Base-by-base conservation (phyloP, 2,888 invertebrate species). In the Ormyrus thymus region DNA sequence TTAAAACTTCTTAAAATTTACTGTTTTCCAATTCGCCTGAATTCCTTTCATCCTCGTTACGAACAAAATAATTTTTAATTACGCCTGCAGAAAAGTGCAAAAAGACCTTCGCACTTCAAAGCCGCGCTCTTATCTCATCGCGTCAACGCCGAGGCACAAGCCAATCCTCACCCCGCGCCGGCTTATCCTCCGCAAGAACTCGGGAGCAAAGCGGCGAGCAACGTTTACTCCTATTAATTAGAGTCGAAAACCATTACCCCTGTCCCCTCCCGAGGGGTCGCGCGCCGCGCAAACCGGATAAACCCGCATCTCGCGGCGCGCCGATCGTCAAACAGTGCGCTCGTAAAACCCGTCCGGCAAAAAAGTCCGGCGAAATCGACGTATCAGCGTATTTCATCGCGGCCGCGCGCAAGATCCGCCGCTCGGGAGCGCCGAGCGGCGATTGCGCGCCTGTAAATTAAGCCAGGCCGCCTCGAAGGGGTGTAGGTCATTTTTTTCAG, bases 371-470 rank as follows among this genome's bases (percentile, higher is more conserved):
- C 15, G 45, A 75, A 53, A 75, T 75, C 45, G 65, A 68, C 43
- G 59, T 55, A 75, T 68, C 59, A 48, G 46, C 29, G 66, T 55
- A 62, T 75, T 75, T 69, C 43, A 68, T 69, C 62, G 48, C 7
- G 6, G 46, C 29, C 4, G 64, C 15, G 13, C 62, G n/a, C 29
- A 15, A 10, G 61, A 50, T n/a, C 13, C 15, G 6, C 59, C 9
- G 10, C 6, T 29, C 6, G 53, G 53, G 15, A 51, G 10, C 15
- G 59, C 58, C 51, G 59, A 75, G 11, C n/a, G 5, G 29, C 51
- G 15, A 66, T 68, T 75, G 46, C 43, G 66, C 15, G 51, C 29
- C 45, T 51, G 65, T 56, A 29, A 65, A 65, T 73, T 45, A 45
- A n/a, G 13, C 29, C 45, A 8, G 46, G 48, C 58, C 15, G 29